These are phyloP conservation scores for Odocoileus virginianus DNA, from an alignment of 2,113 vertebrate genomes.

Conservation along the genomic window DNA sequence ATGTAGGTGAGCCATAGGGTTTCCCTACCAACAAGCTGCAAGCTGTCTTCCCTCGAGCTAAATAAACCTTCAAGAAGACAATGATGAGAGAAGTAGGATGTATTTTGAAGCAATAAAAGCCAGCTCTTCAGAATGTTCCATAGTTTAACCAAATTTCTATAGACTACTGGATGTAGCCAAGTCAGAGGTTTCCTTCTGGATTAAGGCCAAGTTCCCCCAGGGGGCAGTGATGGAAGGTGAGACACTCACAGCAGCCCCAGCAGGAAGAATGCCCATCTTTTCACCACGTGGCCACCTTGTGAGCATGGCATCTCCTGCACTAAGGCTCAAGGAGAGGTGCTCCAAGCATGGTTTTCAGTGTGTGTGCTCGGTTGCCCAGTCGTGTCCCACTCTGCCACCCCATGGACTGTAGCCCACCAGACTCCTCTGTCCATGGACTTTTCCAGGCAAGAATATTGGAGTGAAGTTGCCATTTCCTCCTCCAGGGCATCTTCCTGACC, in stretches of 20 bases:
- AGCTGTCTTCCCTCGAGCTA: background rate
- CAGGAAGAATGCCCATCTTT: background rate
- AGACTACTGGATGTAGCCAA: background rate
- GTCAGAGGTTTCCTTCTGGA: background rate
- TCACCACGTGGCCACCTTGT: constrained; percentile 2
- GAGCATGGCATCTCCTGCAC: background rate
- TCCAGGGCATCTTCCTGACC: background rate
- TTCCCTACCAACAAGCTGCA: background rate
- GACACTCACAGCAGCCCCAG: background rate
- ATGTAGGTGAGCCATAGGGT: background rate
- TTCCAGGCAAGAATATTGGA: background rate
- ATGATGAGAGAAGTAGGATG: constrained; percentile 6
- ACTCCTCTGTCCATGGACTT: background rate
- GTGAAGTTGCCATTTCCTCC: background rate
- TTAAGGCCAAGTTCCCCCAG: background rate
- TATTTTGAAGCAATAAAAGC: constrained; percentile 8
- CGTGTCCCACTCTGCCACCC: background rate
- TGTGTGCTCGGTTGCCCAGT: background rate
- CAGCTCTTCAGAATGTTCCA: background rate
- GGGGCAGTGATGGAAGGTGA: background rate
- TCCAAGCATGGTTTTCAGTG: background rate
- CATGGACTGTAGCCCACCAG: background rate
- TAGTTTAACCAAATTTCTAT: background rate
- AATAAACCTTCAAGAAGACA: background rate
- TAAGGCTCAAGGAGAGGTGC: background rate